Evolutionary conservation across 1,140 invertebrate species (phyloP), one percentile per base, ranked within the genome.

Genomic region (Hypsibius dujardini): DNA sequence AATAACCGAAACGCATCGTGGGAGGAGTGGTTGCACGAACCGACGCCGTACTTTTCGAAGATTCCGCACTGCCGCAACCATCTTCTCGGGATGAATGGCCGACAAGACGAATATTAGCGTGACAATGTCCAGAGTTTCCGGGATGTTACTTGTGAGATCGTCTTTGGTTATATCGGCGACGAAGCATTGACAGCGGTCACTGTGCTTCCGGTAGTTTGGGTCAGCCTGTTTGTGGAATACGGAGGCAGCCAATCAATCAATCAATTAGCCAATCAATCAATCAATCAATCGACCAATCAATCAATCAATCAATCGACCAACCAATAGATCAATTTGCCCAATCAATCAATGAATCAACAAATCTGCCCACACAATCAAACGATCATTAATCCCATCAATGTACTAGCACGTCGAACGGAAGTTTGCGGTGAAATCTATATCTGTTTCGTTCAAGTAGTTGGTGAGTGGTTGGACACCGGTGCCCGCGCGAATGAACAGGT

Each of bases 81-180:
- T 93, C 79, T 92, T 90, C 40, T 85, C 78, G 56, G 88, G 89
- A 79, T 87, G 84, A 74, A 91, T 86, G 1, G 88, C 84, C 0
- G 88, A 90, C 15, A 91, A 76, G 15, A 90, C 88, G 82, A 90
- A 91, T 71, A 91, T 85, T 70, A 90, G 76, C 7, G 86, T 87
- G 2, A 83, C 82, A 47, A 88, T 77, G 77, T 89, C 83, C 1
- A 94, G 81, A 46, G 80, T 80, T 60, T 79, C 78, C 46, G 79
- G 45, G 3, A 3, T 50, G 46, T 60, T 72, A 47, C 71, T 1
- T 7, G 46, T n/a, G 40, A 77, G 56, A 46, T 77, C 72, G 50
- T 78, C 75, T 71, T 75, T 71, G 0, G 83, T 84, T 14, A 85
- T 76, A 75, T 85, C 84, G 76, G 79, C 81, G 1, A 81, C 79